A percentile compares a stretch with the other conserved stretches of the same genome.
phyloP scores from a whole-genome alignment of 2,113 vertebrate species.

The Apus apus region DNA sequence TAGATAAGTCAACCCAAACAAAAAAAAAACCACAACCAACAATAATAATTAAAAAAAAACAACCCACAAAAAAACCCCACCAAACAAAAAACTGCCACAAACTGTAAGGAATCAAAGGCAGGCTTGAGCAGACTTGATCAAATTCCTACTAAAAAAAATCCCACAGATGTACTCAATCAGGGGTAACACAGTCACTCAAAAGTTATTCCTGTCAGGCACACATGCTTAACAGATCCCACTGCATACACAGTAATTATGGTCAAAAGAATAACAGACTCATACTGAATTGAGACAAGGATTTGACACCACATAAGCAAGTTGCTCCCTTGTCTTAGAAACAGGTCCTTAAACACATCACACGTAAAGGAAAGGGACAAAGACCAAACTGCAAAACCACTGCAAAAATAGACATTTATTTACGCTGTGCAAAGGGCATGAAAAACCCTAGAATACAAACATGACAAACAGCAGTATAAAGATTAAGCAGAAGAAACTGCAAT shows the following conservation, averaged over 20 bases:
- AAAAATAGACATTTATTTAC: not conserved
- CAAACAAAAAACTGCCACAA: not conserved
- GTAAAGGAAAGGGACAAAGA: not conserved
- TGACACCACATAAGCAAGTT: not conserved
- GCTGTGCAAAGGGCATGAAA: not conserved
- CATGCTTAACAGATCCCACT: not conserved
- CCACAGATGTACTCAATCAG: not conserved
- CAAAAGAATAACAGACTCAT: not conserved
- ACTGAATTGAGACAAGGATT: not conserved
- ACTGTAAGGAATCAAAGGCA: not conserved
- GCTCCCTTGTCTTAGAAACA: not conserved
- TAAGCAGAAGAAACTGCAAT: not conserved
- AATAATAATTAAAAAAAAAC: not conserved
- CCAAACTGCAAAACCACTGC: not conserved
- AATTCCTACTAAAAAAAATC: not conserved
- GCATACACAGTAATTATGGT: not conserved
- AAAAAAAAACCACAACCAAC: not conserved
- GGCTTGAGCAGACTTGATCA: not conserved
- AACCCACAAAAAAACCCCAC: not conserved
- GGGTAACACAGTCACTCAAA: not conserved
- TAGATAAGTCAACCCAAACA: not conserved
- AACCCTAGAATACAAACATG: not conserved
- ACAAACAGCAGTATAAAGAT: not conserved
- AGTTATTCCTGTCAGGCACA: not conserved
- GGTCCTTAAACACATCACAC: not conserved